These are phyloP conservation scores for Microchrysa polita DNA, from an alignment of 2,888 invertebrate genomes.

Conservation along the genomic window DNA sequence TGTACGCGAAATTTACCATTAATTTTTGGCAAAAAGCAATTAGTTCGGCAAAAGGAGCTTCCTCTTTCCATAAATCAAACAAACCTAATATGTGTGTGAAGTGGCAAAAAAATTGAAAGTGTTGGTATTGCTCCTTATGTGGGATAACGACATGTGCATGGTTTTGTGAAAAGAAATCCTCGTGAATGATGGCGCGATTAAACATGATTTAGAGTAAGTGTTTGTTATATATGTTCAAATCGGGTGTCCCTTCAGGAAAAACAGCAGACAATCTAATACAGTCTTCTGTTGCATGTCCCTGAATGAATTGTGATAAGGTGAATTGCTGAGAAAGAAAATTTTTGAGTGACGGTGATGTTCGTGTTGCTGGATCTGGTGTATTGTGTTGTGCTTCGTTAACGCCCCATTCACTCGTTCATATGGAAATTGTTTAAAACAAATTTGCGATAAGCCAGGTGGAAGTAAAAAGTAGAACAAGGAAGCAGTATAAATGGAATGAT, in stretches of 20 bases:
- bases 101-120: slow-evolving; percentile 10
- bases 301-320: background rate
- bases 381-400: slow-evolving; percentile 30
- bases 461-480: background rate
- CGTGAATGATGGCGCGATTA: slow-evolving; percentile 23
- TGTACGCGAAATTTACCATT: slow-evolving; percentile 22
- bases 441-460: background rate
- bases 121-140: background rate
- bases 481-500: background rate
- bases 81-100: background rate
- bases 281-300: too few relatives aligned
- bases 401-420: slow-evolving; percentile 8
- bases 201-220: slow-evolving; percentile 14
- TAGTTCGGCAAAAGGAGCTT: background rate
- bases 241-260: background rate
- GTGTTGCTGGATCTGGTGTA: background rate
- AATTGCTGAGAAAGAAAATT: slow-evolving; percentile 5
- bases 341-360: background rate
- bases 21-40: slow-evolving; percentile 4
- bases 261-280: background rate
- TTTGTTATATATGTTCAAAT: background rate
- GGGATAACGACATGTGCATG: too few relatives aligned
- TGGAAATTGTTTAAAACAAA: background rate
- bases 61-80: background rate
- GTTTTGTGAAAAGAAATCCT: background rate